Percentiles rank a stretch among this genome's conserved stretches.
Evolutionary conservation across 1,140 invertebrate species (phyloP).

Genomic region (Drosophila sulfurigaster): DNA sequence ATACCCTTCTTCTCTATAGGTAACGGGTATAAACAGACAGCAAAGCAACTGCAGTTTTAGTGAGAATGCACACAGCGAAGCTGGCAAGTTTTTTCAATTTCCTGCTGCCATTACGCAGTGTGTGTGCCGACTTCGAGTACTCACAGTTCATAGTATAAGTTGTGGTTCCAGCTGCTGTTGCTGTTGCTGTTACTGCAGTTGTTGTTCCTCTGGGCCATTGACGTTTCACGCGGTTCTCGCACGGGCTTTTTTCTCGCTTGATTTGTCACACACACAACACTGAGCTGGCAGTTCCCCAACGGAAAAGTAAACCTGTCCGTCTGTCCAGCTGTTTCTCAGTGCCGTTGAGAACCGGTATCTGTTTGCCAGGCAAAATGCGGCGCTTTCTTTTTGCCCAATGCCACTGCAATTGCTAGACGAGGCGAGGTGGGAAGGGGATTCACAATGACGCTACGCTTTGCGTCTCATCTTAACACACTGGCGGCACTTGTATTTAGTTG

Average conservation of each 20-base stretch:
- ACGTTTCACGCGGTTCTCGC: slow-evolving; percentile 66
- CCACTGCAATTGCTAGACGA: not conserved
- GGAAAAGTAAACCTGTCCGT: slow-evolving; percentile 73
- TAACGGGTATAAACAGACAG: slow-evolving; percentile 16
- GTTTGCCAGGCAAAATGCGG: slow-evolving; percentile 43
- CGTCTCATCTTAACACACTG: slow-evolving; percentile 60
- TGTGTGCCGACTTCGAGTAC: slow-evolving; percentile 1
- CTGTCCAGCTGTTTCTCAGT: slow-evolving; percentile 45
- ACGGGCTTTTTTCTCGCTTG: slow-evolving; percentile 67
- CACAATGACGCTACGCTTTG: slow-evolving; percentile 49
- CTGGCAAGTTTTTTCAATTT: slow-evolving; percentile 73
- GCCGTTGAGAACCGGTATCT: slow-evolving; percentile 73
- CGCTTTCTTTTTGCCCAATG: slow-evolving; percentile 76
- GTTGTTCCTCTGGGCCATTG: slow-evolving; percentile 68
- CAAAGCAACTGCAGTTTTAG: slow-evolving; percentile 17
- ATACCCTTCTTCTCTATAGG: no score
- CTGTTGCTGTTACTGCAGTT: slow-evolving; percentile 18
- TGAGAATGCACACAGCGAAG: slow-evolving; percentile 28
- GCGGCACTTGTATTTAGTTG: slow-evolving; percentile 73
- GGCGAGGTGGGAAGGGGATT: not conserved
- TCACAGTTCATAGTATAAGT: slow-evolving; percentile 13
- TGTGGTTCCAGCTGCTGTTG: slow-evolving; percentile 17
- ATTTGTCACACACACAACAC: slow-evolving; percentile 69
- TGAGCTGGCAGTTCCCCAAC: slow-evolving; percentile 9
- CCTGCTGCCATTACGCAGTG: slow-evolving; percentile 69